Evolutionary conservation across 2,888 invertebrate genomes (phyloP).

Genomic region (Arge pagana): DNA sequence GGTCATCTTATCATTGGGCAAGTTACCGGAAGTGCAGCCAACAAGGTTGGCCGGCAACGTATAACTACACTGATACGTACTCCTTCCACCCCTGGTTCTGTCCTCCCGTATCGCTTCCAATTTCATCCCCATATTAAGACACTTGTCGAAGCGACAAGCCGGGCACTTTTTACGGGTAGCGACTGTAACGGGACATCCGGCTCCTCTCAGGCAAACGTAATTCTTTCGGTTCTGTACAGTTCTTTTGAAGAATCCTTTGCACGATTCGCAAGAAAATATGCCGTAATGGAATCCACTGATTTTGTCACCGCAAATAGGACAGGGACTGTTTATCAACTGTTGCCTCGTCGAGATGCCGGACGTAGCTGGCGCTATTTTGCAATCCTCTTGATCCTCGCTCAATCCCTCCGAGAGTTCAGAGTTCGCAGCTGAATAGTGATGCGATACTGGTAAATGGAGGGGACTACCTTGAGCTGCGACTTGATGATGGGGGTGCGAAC

Average conservation of each 20-base stretch:
- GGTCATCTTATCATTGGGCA: constrained; percentile 44
- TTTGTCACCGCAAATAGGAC: constrained; percentile 94
- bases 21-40: constrained; percentile 34
- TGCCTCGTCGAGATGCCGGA: constrained; percentile 82
- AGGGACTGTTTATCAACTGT: constrained; percentile 90
- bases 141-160: constrained; percentile 95
- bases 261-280: constrained; percentile 96
- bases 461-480: constrained; percentile 57
- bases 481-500: constrained; percentile 47
- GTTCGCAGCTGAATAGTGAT: constrained; percentile 36
- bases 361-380: constrained; percentile 61
- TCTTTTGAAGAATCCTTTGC: constrained; percentile 97
- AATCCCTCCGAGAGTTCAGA: constrained; percentile 21
- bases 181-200: constrained; percentile 89
- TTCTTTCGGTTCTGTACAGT: constrained; percentile 98
- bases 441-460: constrained; percentile 59
- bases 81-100: constrained; percentile 91
- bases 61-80: constrained; percentile 94
- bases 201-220: constrained; percentile 90
- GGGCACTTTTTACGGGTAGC: constrained; percentile 96
- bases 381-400: constrained; percentile 44
- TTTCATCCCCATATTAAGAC: constrained; percentile 95
- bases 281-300: constrained; percentile 98
- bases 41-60: constrained; percentile 72
- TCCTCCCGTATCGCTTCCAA: constrained; percentile 96